Evolutionary conservation across 2,113 vertebrate genomes (phyloP), one percentile per base, ranked within the genome.

Genomic region (Natator depressus): DNA sequence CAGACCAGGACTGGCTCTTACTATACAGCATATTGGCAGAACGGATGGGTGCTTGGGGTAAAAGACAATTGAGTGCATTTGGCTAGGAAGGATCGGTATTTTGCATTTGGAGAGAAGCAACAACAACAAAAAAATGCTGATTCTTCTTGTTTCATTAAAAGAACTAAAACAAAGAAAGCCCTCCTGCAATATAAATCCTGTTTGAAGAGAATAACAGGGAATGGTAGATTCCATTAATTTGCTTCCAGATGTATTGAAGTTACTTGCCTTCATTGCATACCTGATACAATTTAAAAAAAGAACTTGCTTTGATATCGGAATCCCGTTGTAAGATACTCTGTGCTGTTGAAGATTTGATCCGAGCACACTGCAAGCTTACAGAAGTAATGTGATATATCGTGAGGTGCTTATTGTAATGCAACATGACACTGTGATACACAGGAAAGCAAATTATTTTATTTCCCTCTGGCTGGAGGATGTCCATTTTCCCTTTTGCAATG

Each of bases 391-490:
- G 2, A 53, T 81, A 49, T 47, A 95, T 54, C 93, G 93, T 91
- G 89, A 90, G 92, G 90, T 93, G 59, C 57, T 80, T 79, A 38
- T 91, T 79, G 88, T 80, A 90, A 89, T 62, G 57, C 82, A 96
- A 95, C 31, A 88, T 75, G 93, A 96, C 89, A 78, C 83, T 87
- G 84, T 84, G 82, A 91, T 96, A 97, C 96, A 87, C 65, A 6
- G 3, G 20, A 85, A 96, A 80, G 80, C 0, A 50, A 38, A 38
- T 88, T 42, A 5, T 78, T 91, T 90, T 87, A 72, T 82, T 59
- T 4, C n/a, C 84, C 50, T 51, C 83, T 93, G 42, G 93, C 79
- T 95, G 76, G 89, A 97, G 82, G 62, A 72, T 95, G 59, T 53
- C 55, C 89, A 69, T 89, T 95, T 84, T 11, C 10, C 82, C 80